Evolutionary conservation across 2,797 vertebrate genomes (phyloP).

Genomic region (Anisognathus igniventris): DNA sequence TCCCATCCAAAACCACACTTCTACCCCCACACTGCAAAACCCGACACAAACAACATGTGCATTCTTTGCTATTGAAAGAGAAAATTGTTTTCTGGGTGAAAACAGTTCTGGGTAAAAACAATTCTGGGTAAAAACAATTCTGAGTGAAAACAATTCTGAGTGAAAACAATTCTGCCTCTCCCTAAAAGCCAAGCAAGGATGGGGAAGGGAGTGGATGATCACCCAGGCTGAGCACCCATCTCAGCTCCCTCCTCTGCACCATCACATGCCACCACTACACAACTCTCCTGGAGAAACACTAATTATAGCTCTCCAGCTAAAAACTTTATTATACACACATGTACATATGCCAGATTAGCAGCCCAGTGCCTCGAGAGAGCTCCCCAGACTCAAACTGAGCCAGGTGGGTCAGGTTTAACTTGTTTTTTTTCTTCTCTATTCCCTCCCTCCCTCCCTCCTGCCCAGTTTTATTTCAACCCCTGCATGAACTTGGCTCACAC

Average conservation of each 20-base stretch:
- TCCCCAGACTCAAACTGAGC: not conserved
- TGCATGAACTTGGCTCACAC: not conserved
- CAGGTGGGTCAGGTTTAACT: slow-evolving; percentile 25
- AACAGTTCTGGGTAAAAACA: not conserved
- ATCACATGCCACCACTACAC: not conserved
- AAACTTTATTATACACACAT: not conserved
- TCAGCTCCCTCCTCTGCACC: not conserved
- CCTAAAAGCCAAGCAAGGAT: not conserved
- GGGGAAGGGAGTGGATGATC: not conserved
- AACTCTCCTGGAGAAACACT: not conserved
- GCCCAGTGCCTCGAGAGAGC: not conserved
- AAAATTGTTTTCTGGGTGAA: not conserved
- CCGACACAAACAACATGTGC: not conserved
- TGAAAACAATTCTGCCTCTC: not conserved
- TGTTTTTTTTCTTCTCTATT: not conserved
- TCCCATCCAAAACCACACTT: not conserved
- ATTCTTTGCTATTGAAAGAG: not conserved
- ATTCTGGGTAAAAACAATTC: not conserved
- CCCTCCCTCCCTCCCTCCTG: not conserved
- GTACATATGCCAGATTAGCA: not conserved
- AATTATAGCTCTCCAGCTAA: slow-evolving; percentile 5
- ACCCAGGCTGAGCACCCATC: not conserved
- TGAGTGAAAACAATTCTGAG: too few species aligned
- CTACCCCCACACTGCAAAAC: not conserved
- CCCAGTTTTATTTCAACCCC: not conserved